Evolutionary conservation across 2,888 invertebrate genomes (phyloP), one percentile per base, ranked within the genome.

Genomic region (Scaptomyza reducta): DNA sequence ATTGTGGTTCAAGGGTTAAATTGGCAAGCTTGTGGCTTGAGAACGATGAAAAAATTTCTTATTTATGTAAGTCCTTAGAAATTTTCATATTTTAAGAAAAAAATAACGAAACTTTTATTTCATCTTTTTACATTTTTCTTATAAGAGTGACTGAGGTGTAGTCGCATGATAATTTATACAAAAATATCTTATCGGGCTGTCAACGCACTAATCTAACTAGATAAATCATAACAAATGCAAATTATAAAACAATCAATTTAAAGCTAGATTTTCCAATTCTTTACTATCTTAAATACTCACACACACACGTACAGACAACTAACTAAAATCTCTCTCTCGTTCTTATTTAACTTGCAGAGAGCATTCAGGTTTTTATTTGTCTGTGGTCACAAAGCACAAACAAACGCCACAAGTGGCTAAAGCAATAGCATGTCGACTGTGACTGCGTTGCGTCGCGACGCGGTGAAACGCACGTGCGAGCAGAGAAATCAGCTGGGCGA

Each of bases 381-480:
- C 16, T 16, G 40, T 40, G 16, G 40, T 40, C 40, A 10, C 33
- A 61, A 46, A 61, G 44, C 59, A 33, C 29, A 38, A 44, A 50
- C 33, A 50, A 64, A 53, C 47, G 71, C 79, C 47, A 80, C 79
- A 80, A 77, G 80, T 83, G 83, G 74, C 51, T 51, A 58, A 44
- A 31, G 59, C 67, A 57, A 44, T 11, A 16, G 46, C 46, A 11
- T 56, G 29, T 27, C 54, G 35, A 18, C 18, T 10, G 25, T 42
- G 49, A 22, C 60, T 2, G 54, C 50, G 33, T 33, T 5, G 33
- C 13, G 35, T 22, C 3, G 5, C 22, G 35, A 59, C 51, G 57
- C 55, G 49, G 64, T 38, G 31, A 49, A 45, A 79, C 53, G 69
- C 71, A 77, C 71, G 71, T 67, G 71, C 63, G 70, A 35, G 40